These are phyloP conservation scores for Corydoras maculifer DNA, from an alignment of 2,113 vertebrate genomes.

Conservation along the genomic window DNA sequence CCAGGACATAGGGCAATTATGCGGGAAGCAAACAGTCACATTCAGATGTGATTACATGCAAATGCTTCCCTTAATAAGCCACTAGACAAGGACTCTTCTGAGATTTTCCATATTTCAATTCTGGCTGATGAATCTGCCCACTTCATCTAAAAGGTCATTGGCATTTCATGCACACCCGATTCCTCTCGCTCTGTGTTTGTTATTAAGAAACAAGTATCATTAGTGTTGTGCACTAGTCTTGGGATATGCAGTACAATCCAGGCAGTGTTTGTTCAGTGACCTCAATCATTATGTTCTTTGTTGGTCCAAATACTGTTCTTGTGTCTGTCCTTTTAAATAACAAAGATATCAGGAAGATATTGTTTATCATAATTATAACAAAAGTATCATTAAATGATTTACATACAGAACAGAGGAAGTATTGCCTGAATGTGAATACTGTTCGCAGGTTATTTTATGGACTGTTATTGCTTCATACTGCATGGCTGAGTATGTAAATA, in stretches of 20 bases:
- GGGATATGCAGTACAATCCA: slow-evolving; percentile 11
- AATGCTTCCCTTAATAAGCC: slow-evolving; percentile 26
- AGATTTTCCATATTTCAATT: slow-evolving; percentile 1
- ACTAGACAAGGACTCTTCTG: slow-evolving; percentile 19
- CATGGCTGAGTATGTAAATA: slow-evolving; percentile 68
- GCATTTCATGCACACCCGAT: not conserved
- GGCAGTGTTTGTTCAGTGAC: not conserved
- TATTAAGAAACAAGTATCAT: slow-evolving; percentile 8
- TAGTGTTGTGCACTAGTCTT: not conserved
- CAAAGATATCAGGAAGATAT: not conserved
- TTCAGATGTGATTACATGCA: slow-evolving; percentile 36
- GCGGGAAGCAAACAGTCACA: slow-evolving; percentile 30
- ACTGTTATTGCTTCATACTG: slow-evolving; percentile 70
- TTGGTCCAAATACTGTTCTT: slow-evolving; percentile 22
- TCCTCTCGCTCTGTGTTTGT: not conserved
- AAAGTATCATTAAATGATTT: slow-evolving; percentile 27
- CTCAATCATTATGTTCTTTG: slow-evolving; percentile 13
- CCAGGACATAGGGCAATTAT: slow-evolving; percentile 22
- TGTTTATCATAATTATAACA: slow-evolving; percentile 20
- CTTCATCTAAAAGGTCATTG: not conserved
- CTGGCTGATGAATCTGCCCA: slow-evolving; percentile 12
- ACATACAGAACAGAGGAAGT: slow-evolving; percentile 65
- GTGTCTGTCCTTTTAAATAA: slow-evolving; percentile 17
- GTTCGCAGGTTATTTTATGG: slow-evolving; percentile 74
- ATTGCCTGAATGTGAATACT: slow-evolving; percentile 92